Percentiles rank a stretch among this genome's conserved stretches.
Evolutionary conservation across 2,888 invertebrate genomes (phyloP).

Genomic region (Oscheius sp.): DNA sequence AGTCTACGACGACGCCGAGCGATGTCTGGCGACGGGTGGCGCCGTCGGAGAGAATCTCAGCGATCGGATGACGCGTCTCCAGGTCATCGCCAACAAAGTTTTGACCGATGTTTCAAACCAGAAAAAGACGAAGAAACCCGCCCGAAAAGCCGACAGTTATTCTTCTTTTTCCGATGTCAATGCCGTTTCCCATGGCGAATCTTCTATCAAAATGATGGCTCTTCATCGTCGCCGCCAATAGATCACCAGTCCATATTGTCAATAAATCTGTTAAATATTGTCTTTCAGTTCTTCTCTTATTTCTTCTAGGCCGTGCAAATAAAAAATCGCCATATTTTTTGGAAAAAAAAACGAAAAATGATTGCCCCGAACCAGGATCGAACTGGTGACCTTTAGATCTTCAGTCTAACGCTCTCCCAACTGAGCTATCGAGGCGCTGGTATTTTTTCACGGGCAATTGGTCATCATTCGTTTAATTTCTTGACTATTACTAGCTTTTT

Average conservation of each 20-base stretch:
- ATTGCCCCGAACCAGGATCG: constrained; percentile 65
- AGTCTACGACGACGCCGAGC: neutral
- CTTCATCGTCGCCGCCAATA: neutral
- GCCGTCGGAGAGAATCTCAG: neutral
- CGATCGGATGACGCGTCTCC: neutral
- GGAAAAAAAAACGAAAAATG: no score
- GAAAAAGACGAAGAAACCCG: neutral
- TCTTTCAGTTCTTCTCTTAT: no score
- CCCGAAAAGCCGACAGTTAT: neutral
- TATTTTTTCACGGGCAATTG: no score
- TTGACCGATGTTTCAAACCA: neutral
- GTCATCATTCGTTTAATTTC: no score
- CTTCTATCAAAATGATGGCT: neutral
- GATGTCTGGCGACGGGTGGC: neutral
- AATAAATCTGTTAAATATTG: no score
- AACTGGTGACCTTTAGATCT: constrained; percentile 69
- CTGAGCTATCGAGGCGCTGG: constrained; percentile 59
- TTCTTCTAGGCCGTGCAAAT: no score
- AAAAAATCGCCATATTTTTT: no score
- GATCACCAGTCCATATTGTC: no score
- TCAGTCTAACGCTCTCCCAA: constrained; percentile 71
- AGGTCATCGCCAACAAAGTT: neutral
- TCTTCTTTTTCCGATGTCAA: neutral
- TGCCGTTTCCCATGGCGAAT: neutral
- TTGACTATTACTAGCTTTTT: no score